Evolutionary conservation across 2,888 invertebrate species (phyloP), one percentile per base, ranked within the genome.

Genomic region (Mimumesa dahlbomi): DNA sequence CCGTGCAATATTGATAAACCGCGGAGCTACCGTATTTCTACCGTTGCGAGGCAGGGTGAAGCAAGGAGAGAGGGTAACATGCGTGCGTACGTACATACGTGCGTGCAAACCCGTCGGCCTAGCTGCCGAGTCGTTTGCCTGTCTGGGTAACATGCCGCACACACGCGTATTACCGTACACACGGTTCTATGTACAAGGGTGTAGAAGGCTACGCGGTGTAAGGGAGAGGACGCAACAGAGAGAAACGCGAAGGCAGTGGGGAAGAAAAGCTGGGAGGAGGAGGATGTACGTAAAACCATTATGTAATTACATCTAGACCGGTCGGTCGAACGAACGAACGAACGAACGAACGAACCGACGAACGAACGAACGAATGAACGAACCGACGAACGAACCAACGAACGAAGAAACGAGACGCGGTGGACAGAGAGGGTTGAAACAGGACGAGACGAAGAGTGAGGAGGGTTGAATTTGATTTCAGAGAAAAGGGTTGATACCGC

Each of bases 401-500:
- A 38, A 49, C 53, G 46, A 45, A 43, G 67, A 38, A 4, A 18
- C 21, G 29, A 31, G 31, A 14, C n/a, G 66, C 22, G 48, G 5
- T 36, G 19, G 25, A 38, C 29, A 38, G 46, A 53, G 42, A 49
- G 13, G 36, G 22, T 4, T 5, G 25, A 38, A 43, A 9, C 18
- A 16, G 59, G 25, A 18, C 40, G 48, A 46, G 21, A 29, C 38
- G 14, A 52, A 58, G 72, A 25, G 25, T 46, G 53, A 67, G 73
- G 71, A 75, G 79, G 78, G 65, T 83, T 82, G 84, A 85, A 87
- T 88, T 87, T 85, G 86, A 88, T 87, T 87, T 84, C 85, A 82
- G 79, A 82, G 86, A 86, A 86, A 87, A 86, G 87, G 87, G 87
- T 85, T 86, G 87, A 85, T 84, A 84, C 71, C 69, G 75, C 59